Percentiles rank a stretch among this genome's conserved stretches.
phyloP scores from a whole-genome alignment of 2,797 vertebrate species.

The Amniataba percoides region DNA sequence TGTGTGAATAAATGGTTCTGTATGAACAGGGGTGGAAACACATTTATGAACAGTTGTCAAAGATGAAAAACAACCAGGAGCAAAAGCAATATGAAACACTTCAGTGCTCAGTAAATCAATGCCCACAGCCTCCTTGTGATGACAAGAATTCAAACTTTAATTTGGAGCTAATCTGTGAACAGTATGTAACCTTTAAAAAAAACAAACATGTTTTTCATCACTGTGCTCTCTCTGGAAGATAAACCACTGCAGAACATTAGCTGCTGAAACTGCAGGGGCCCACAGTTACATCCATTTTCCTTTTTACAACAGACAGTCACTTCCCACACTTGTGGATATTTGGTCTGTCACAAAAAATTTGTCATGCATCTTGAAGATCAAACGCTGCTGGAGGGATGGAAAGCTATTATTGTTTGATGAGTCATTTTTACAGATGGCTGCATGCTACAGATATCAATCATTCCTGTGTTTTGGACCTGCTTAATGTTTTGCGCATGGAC shows the following conservation, averaged over 20 bases:
- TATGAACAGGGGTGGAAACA: no score
- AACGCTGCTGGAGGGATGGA: background rate
- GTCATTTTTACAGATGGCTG: constrained; percentile 17
- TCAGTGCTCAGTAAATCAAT: background rate
- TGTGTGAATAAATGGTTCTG: no score
- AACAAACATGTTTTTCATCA: no score
- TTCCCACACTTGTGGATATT: no score
- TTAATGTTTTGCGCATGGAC: constrained; percentile 45
- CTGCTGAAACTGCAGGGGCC: background rate
- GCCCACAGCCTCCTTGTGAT: background rate
- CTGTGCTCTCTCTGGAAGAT: background rate
- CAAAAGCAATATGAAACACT: background rate
- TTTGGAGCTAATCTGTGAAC: background rate
- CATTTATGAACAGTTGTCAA: no score
- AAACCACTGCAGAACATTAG: background rate
- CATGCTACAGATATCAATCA: background rate
- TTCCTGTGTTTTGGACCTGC: constrained; percentile 11
- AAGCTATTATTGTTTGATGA: background rate
- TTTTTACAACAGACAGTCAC: background rate
- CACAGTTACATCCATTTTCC: background rate
- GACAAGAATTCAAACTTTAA: background rate
- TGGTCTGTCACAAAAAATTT: background rate
- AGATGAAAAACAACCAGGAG: no score
- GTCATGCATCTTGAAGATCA: background rate
- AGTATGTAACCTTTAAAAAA: background rate